Base-by-base conservation (phyloP, 2,797 vertebrate genomes). In the Hoplostethus mediterraneus region DNA sequence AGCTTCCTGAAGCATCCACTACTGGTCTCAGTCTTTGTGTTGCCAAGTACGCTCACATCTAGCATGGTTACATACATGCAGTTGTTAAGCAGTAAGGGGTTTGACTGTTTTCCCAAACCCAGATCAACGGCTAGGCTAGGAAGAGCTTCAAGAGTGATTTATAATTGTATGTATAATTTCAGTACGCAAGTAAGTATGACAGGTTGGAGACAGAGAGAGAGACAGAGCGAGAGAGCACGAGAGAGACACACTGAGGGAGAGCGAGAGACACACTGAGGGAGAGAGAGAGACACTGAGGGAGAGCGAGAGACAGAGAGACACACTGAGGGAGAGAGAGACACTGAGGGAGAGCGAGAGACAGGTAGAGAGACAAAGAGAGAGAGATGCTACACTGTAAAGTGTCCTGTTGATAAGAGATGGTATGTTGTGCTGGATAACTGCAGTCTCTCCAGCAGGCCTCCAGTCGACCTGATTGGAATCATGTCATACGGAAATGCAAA, bases 401-500 rank as follows among this genome's bases (percentile, higher is more conserved):
- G 28, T 25, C 9, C 17, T 17, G 55, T 53, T 72, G 16, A 28
- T 67, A 16, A 60, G 54, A 54, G 45, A 65, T 67, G 51, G 51
- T 40, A 75, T 81, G 63, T 72, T 3, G 71, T 81, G 73, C 21
- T 59, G 12, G 72, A 36, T 65, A 44, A 77, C 31, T 45, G 76
- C 86, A 83, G n/a, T 73, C 49, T 52, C 40, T 67, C 62, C 17
- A 14, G 59, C 42, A 6, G 21, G 55, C 5, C 28, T 28, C 28
- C 28, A 28, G 28, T 60, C 42, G 61, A 25, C 12, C 67, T 67
- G 72, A 88, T 85, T 44, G 11, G 9, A 67, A 82, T 89, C 85
- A 55, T 21, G 13, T 33, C 40, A 63, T 51, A 68, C 1, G 33
- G 73, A 87, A 89, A 90, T 88, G 83, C 75, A 90, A 90, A 89